phyloP scores from a whole-genome alignment of 2,797 vertebrate species.

The Acipenser transmontanus region DNA sequence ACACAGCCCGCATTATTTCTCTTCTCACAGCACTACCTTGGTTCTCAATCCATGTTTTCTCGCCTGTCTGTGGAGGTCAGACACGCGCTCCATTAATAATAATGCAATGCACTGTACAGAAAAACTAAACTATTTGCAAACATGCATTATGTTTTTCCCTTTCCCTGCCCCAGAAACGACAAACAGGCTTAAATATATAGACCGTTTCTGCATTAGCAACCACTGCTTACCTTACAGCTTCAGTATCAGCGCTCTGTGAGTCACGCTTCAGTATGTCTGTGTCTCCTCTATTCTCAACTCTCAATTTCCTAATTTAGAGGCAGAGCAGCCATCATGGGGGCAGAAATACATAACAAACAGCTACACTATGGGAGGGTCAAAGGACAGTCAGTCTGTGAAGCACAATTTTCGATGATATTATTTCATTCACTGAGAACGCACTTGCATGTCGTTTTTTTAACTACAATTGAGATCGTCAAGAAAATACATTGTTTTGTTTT shows the following conservation, averaged over 20 bases:
- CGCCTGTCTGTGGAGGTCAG: neutral
- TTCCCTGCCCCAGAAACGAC: neutral
- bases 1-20: neutral
- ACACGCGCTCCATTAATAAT: neutral
- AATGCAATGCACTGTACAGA: neutral
- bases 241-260: neutral
- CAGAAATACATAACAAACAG: constrained; percentile 1
- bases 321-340: constrained; percentile 7
- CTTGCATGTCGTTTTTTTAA: no score
- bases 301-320: constrained; percentile 18
- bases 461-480: no score
- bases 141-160: neutral
- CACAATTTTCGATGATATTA: neutral
- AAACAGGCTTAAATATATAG: neutral
- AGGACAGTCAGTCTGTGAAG: constrained; percentile 7
- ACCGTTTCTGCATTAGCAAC: no score
- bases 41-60: neutral
- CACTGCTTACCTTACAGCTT: neutral
- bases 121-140: neutral
- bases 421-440: neutral
- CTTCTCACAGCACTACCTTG: neutral
- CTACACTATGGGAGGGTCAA: constrained; percentile 10
- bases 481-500: no score
- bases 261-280: neutral
- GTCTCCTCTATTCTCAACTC: constrained; percentile 1